These are phyloP conservation scores for Cervus canadensis DNA, from an alignment of 2,113 vertebrate species.

Conservation along the genomic window DNA sequence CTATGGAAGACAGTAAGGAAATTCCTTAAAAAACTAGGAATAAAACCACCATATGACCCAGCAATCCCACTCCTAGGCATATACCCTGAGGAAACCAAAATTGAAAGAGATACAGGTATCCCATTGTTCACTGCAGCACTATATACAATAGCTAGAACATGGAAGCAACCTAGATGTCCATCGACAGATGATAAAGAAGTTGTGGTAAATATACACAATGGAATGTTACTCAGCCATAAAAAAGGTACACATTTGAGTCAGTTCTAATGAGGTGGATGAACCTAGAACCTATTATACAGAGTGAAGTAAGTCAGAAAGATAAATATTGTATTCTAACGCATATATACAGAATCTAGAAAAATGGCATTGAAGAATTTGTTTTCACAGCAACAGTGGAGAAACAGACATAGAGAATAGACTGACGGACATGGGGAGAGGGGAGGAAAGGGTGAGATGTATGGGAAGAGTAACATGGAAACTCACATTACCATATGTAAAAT, in stretches of 20 bases:
- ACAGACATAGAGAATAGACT: background rate
- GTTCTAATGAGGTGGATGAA: no score
- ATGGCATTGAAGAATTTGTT: no score
- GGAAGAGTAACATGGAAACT: background rate
- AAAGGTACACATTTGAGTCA: no score
- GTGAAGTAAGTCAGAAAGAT: no score
- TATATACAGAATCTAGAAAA: no score
- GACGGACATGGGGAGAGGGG: background rate
- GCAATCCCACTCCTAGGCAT: background rate
- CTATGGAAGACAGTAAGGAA: accelerated
- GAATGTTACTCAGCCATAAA: no score
- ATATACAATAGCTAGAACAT: background rate
- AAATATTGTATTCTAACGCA: no score
- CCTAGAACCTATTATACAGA: no score
- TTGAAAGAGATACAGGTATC: background rate
- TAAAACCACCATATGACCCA: background rate
- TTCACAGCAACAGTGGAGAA: no score
- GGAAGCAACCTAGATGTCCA: background rate
- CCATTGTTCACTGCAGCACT: background rate
- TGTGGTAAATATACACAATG: no score
- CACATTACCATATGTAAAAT: background rate
- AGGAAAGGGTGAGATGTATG: background rate
- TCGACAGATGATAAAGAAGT: background rate
- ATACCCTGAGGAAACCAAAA: background rate
- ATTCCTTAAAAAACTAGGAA: background rate